phyloP scores from a whole-genome alignment of 2,113 vertebrate species.

The Mandrillus leucophaeus region DNA sequence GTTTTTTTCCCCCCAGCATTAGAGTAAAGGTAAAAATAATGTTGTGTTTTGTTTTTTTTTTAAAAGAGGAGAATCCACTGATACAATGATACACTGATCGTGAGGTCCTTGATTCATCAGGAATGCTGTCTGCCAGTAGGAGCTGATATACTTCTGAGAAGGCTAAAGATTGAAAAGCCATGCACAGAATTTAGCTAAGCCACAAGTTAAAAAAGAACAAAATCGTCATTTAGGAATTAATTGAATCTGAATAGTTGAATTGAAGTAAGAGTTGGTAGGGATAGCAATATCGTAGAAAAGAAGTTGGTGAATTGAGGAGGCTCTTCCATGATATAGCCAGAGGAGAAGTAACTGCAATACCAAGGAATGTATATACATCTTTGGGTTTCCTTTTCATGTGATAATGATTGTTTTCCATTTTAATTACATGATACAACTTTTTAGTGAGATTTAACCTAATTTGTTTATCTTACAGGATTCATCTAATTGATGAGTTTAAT shows the following conservation, averaged over 20 bases:
- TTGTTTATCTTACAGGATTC: slow-evolving; percentile 88
- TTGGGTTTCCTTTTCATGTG: background rate
- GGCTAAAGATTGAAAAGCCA: background rate
- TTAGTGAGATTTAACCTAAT: slow-evolving; percentile 20
- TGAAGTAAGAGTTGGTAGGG: background rate
- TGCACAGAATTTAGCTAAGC: background rate
- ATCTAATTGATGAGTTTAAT: slow-evolving; percentile 96
- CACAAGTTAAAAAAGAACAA: background rate
- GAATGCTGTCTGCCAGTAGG: background rate
- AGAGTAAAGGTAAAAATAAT: background rate
- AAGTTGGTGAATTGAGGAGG: background rate
- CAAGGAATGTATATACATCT: background rate
- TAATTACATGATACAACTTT: background rate
- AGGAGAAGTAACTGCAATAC: background rate
- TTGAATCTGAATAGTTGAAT: slow-evolving; percentile 1
- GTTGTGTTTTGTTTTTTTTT: background rate
- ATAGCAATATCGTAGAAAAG: background rate
- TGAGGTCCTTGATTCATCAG: background rate
- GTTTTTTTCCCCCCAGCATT: background rate
- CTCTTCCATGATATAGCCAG: background rate
- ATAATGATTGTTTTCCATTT: background rate
- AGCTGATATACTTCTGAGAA: background rate
- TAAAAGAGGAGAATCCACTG: background rate
- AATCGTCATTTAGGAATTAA: background rate
- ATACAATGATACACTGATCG: background rate